Evolutionary conservation across 2,888 invertebrate genomes (phyloP), one percentile per base, ranked within the genome.

Genomic region (Raillietiella orientalis): DNA sequence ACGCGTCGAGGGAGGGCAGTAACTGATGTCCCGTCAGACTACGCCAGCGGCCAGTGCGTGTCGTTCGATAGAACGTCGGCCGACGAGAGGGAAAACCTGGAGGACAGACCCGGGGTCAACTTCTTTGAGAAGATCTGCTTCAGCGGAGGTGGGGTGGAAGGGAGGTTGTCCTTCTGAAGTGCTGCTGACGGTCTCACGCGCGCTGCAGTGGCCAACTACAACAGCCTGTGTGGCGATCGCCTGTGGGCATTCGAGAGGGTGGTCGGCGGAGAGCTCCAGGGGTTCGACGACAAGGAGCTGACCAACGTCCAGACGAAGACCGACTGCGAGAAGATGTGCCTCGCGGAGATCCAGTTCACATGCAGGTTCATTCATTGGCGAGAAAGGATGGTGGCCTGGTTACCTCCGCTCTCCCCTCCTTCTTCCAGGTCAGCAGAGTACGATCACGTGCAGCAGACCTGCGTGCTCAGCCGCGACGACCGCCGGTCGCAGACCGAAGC

Each of bases 231-330:
- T 30, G 46, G 47, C 2, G 46, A 47, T 30, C 38, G 47, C 3
- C 37, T 47, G n/a, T 50, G 49, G 49, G 46, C 52, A 5, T 52
- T 54, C 37, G 54, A 55, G 32, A 36, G 54, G 14, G 52, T 52
- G 16, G 40, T 49, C 5, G 51, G 49, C 23, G 44, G 46, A 4
- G 43, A 37, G 26, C 35, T 49, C 19, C 46, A 49, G 24, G 47
- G 45, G 9, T 47, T 43, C 34, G 47, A 47, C 30, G 46, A 48
- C 35, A 40, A 41, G 29, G 43, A 44, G 28, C 39, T 44, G 16
- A 34, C 38, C 10, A 39, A 41, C 22, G 41, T 49, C 3, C 44
- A 43, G 30, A 41, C 38, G 10, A 42, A 46, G 31, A 42, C 41
- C 4, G 48, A 49, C 27, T 55, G 55, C 35, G 43, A 50, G 30